Conservation (phyloP, 2,888 invertebrate genomes). For the Selenia dentaria region DNA sequence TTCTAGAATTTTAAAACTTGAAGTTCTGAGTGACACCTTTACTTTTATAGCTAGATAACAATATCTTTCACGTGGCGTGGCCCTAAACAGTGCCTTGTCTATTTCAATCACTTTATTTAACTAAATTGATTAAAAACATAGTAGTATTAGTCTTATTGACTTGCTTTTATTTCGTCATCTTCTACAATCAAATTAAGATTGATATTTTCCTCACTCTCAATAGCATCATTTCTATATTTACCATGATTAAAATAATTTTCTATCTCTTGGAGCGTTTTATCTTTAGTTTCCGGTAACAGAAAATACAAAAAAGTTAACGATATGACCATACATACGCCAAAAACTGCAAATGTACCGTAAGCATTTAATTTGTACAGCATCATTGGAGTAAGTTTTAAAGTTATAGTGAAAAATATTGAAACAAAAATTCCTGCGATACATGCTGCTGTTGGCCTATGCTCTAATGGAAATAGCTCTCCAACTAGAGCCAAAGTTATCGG, state of each 20-base stretch:
- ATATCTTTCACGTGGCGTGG: too few relatives aligned
- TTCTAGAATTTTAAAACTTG: too few relatives aligned
- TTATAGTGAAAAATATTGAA: constrained; percentile 35
- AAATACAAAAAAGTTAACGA: constrained; percentile 42
- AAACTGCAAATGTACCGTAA: constrained; percentile 42
- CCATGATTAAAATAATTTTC: constrained; percentile 69
- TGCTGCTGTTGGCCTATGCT: constrained; percentile 33
- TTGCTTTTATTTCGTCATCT: too few relatives aligned
- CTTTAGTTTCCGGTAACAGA: constrained; percentile 87
- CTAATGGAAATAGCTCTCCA: constrained; percentile 64
- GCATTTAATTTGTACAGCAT: constrained; percentile 39
- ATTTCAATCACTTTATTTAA: too few relatives aligned
- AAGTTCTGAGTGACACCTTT: too few relatives aligned
- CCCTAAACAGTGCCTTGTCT: too few relatives aligned
- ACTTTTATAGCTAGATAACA: too few relatives aligned
- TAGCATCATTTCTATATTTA: neutral
- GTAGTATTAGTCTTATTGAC: too few relatives aligned
- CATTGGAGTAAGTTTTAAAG: constrained; percentile 49
- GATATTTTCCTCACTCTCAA: too few relatives aligned
- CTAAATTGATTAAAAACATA: too few relatives aligned
- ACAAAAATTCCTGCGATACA: constrained; percentile 5
- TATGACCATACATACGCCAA: constrained; percentile 54
- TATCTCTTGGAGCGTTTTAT: constrained; percentile 86
- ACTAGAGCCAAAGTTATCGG: constrained; percentile 59
- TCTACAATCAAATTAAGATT: too few relatives aligned